Evolutionary conservation across 2,113 vertebrate genomes (phyloP), one percentile per base, ranked within the genome.

Genomic region (Eurypyga helias): DNA sequence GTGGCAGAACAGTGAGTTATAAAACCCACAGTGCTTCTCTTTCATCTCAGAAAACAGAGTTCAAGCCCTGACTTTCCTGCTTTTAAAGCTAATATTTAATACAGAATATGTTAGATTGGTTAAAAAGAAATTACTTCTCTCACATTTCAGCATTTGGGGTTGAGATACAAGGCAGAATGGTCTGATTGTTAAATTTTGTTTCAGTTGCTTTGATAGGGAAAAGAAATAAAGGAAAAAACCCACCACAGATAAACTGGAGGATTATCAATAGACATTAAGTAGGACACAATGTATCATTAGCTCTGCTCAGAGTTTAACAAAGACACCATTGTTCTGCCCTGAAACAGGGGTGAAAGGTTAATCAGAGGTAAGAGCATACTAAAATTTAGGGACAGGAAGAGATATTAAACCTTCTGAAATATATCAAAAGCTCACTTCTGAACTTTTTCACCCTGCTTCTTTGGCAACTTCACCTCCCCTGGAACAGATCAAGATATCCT

Each of bases 361-460:
- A 94, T 85, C 69, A 94, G 73, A 94, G 45, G 83, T 91, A 95
- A 96, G 45, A 90, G 29, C 54, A 79, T 33, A 84, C 46, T 67
- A 94, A 95, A 95, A 87, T 84, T 95, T 84, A 76, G 70, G 38
- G 29, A 38, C 33, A 87, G 69, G 72, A 89, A 87, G 79, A 82
- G 17, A 87, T 91, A 87, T 51, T 84, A 82, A 91, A 73, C 61
- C 28, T 81, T 70, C 83, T 57, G 65, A 96, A 93, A 92, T 72
- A 64, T 61, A 93, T 52, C 45, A 79, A 72, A 96, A 91, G 34
- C 43, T 94, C 65, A 85, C 43, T 73, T 94, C 41, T 87, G 34
- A 93, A 93, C 84, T 80, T 86, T 65, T 87, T 90, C 36, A 85
- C 43, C 34, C 23, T 46, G 14, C n/a, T 72, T 69, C 54, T 75